Evolutionary conservation across 2,797 vertebrate genomes (phyloP).

Genomic region (Phrynocephalus vlangalii): DNA sequence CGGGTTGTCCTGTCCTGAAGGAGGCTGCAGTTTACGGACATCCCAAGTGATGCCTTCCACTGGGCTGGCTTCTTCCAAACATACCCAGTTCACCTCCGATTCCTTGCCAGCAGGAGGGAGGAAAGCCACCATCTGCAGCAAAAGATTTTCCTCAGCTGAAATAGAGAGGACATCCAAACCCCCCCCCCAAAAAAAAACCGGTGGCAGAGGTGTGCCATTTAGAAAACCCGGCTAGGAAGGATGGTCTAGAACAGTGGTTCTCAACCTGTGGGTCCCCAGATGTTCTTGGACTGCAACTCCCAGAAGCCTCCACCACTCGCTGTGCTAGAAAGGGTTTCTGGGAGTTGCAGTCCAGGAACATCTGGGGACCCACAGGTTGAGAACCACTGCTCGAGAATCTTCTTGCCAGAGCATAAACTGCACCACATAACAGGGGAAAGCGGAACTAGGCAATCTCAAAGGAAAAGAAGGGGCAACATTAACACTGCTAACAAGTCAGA

Average conservation of each 20-base stretch:
- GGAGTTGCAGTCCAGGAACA: too few species aligned
- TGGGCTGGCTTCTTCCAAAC: conserved; percentile 83
- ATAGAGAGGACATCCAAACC: not conserved
- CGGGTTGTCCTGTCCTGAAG: conserved; percentile 86
- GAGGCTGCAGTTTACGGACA: conserved; percentile 86
- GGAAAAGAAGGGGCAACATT: not conserved
- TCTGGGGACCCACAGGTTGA: too few species aligned
- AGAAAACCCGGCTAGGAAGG: not conserved
- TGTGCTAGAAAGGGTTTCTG: too few species aligned
- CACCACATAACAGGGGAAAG: not conserved
- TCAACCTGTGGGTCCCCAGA: too few species aligned
- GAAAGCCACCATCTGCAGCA: conserved; percentile 88
- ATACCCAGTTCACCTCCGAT: conserved; percentile 85
- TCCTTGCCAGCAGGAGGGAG: conserved; percentile 82
- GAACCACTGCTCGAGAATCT: too few species aligned
- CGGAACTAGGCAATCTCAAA: not conserved
- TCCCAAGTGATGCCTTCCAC: conserved; percentile 88
- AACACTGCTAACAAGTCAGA: not conserved
- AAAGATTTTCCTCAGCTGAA: not conserved
- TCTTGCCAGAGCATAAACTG: not conserved
- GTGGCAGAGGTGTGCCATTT: too few species aligned
- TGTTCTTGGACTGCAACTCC: too few species aligned
- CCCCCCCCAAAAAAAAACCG: too few species aligned
- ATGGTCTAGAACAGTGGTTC: too few species aligned
- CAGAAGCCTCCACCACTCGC: too few species aligned